These are phyloP conservation scores for Calephelis virginiensis DNA, from an alignment of 1,140 invertebrate species.

Conservation along the genomic window DNA sequence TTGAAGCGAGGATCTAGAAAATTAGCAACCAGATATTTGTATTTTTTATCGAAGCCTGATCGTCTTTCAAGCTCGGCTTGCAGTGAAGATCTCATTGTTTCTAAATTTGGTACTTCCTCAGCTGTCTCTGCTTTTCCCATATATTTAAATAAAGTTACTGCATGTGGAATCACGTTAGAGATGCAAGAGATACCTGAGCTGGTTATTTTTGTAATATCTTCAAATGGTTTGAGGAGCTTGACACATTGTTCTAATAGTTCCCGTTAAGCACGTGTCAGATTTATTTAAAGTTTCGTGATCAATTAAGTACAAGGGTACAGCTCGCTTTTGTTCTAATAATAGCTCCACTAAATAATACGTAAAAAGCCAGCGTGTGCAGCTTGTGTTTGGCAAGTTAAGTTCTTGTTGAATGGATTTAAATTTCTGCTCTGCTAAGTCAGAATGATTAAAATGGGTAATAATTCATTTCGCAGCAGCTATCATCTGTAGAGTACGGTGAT, in stretches of 20 bases:
- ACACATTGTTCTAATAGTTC: constrained; percentile 23
- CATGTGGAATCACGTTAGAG: constrained; percentile 38
- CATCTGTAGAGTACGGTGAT: no score
- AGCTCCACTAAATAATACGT: constrained; percentile 41
- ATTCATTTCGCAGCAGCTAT: constrained; percentile 21
- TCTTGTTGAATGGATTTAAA: constrained; percentile 37
- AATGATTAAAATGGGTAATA: constrained; percentile 31
- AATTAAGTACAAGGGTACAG: constrained; percentile 39
- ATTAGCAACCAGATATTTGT: constrained; percentile 34
- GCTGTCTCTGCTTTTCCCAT: constrained; percentile 6
- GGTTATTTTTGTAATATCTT: constrained; percentile 41
- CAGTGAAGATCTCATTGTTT: constrained; percentile 25
- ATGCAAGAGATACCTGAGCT: constrained; percentile 35
- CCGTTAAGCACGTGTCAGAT: constrained; percentile 29
- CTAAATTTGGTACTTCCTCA: constrained; percentile 29
- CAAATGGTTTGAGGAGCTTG: constrained; percentile 35
- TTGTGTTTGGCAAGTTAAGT: constrained; percentile 37
- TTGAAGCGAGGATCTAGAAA: constrained; percentile 35
- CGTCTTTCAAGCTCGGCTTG: constrained; percentile 25
- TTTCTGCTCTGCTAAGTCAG: constrained; percentile 34
- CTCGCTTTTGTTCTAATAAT: constrained; percentile 43
- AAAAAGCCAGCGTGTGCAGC: constrained; percentile 43
- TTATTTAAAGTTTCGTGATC: constrained; percentile 37
- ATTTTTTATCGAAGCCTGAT: constrained; percentile 7
- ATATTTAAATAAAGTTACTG: constrained; percentile 34